Percentiles rank a stretch among this genome's conserved stretches.
Conservation (phyloP, 2,888 invertebrate genomes). For the Mythimna albipuncta region DNA sequence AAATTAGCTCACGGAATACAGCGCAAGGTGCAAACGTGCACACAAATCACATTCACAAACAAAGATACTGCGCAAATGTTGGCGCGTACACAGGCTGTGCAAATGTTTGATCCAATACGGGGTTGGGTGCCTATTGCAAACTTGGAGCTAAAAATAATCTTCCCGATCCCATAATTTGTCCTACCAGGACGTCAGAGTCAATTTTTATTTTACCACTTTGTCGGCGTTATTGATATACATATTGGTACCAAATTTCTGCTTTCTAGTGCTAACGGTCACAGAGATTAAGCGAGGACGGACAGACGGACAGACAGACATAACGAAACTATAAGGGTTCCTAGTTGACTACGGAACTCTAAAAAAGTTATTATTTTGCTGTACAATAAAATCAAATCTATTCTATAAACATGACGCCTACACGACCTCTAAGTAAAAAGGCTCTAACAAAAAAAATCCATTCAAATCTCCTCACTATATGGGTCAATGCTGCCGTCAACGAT, state of each 20-base stretch:
- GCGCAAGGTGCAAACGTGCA: background rate
- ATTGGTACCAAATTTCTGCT: no score
- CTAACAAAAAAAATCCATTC: background rate
- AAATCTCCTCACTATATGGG: slow-evolving; percentile 16
- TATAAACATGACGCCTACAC: background rate
- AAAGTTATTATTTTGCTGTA: background rate
- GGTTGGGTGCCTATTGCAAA: background rate
- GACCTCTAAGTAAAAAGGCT: background rate
- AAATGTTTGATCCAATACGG: slow-evolving; percentile 16
- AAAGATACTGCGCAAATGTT: slow-evolving; percentile 5
- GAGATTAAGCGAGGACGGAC: no score
- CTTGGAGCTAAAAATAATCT: no score
- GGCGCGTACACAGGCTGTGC: background rate
- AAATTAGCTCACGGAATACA: background rate
- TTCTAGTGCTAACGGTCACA: no score
- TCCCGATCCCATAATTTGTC: no score
- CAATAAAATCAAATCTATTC: no score
- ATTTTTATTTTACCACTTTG: no score
- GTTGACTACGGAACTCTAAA: no score
- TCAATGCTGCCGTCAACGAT: slow-evolving; percentile 20
- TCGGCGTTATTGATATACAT: no score
- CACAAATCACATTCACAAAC: slow-evolving; percentile 20
- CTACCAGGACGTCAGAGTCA: no score
- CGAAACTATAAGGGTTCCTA: no score
- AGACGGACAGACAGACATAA: no score